Evolutionary conservation across 92 coral and sea anemone species (phyloP), one percentile per base, ranked within the genome.

Genomic region (Zoanthus solanderi): DNA sequence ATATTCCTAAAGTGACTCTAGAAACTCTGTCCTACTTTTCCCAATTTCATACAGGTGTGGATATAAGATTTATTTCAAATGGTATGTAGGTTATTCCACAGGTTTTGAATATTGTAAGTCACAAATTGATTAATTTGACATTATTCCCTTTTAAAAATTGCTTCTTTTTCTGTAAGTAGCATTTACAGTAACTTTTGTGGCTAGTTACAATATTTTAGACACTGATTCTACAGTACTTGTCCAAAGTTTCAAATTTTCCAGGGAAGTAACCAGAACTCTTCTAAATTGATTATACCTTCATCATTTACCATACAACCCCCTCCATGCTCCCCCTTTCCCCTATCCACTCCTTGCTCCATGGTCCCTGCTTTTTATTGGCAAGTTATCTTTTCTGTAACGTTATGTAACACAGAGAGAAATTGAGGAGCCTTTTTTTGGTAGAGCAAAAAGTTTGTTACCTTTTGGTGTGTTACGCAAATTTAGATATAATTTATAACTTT

Each of bases 341-440:
- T 72, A 37, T 72, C 50, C 76, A 72, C 50, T 72, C 0, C 76
- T 72, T 72, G 48, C 76, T 37, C 23, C 76, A 72, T 37, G 76
- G 50, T 72, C 23, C 48, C 76, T 34, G 76, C 47, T 34, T 72
- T 34, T 13, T 72, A 11, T 72, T 32, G 48, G 45, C 75, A 47
- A 10, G 47, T 71, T 31, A 32, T 31, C 34, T 18, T 71, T 31
- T 71, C 50, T 37, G 48, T 37, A 72, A 0, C 10, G 50, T 37
- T 72, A 72, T 72, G 48, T 71, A 71, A 71, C 48, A 71, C 76
- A 37, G 0, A 14, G 52, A 34, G 48, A 32, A 32, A 10, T 32
- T 71, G 75, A 71, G 75, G 47, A 31, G 48, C 32, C 17, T 32
- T 32, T 11, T 71, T 71, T 71, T 71, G 75, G 10, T 34, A 13